Percentiles rank a stretch among this genome's conserved stretches.
Evolutionary conservation across 92 coral and sea anemone genomes (phyloP).

Genomic region (Desmophyllum pertusum): DNA sequence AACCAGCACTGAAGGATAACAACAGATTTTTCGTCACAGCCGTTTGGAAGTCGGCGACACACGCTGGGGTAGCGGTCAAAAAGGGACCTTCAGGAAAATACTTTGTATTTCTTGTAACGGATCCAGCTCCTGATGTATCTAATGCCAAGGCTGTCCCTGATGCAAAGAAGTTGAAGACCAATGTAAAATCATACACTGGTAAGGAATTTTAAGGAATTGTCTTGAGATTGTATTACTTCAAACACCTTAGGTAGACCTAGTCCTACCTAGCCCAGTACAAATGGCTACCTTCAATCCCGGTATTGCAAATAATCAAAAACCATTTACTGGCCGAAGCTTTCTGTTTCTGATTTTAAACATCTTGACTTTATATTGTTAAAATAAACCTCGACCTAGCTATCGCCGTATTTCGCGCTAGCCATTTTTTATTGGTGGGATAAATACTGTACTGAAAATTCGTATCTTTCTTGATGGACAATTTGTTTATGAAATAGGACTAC

Average conservation of each 20-base stretch:
- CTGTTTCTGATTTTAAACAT: too few species aligned
- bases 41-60: slow-evolving; percentile 43
- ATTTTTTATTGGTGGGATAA: neutral
- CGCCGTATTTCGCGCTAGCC: too few species aligned
- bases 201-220: neutral
- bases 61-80: slow-evolving; percentile 47
- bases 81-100: slow-evolving; percentile 56
- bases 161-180: slow-evolving; percentile 19
- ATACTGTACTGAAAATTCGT: neutral
- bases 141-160: slow-evolving; percentile 5
- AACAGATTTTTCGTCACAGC: slow-evolving; percentile 56
- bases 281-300: too few species aligned
- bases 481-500: too few species aligned
- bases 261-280: neutral
- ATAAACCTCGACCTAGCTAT: too few species aligned
- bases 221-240: too few species aligned
- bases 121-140: slow-evolving; percentile 28
- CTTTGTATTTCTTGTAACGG: slow-evolving; percentile 38
- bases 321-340: too few species aligned
- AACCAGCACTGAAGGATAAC: slow-evolving; percentile 36
- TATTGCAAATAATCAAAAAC: too few species aligned
- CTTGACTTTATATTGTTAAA: too few species aligned
- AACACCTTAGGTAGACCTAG: neutral
- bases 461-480: neutral
- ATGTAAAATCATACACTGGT: slow-evolving; percentile 51